These are phyloP conservation scores for Zaprionus camerounensis DNA, from an alignment of 1,140 invertebrate genomes.

Conservation along the genomic window DNA sequence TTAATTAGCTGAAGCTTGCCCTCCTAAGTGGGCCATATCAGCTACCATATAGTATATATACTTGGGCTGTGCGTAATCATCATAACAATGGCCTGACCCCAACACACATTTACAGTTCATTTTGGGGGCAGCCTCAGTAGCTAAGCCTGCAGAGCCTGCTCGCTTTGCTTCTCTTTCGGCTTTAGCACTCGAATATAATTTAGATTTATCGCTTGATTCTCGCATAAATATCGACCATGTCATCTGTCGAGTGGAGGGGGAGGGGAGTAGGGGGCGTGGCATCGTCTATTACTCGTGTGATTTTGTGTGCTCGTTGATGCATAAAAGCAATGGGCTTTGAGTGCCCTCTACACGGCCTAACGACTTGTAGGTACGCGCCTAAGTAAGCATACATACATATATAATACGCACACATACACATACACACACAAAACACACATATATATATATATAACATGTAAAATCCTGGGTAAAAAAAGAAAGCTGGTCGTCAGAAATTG, in stretches of 20 bases:
- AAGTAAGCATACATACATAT: constrained; percentile 10
- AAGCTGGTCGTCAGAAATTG: constrained; percentile 55
- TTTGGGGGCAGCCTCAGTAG: constrained; percentile 31
- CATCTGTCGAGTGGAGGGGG: constrained; percentile 9
- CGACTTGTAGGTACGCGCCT: constrained; percentile 61
- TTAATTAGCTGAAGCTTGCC: constrained; percentile 61
- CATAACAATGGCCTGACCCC: constrained; percentile 67
- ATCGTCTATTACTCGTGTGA: constrained; percentile 38
- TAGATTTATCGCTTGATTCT: constrained; percentile 80
- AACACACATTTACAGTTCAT: constrained; percentile 55
- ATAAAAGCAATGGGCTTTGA: constrained; percentile 71
- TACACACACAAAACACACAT: not conserved
- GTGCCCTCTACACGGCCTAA: constrained; percentile 66
- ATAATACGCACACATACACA: not conserved
- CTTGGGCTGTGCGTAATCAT: constrained; percentile 62
- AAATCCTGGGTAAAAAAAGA: constrained; percentile 45
- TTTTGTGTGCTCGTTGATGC: constrained; percentile 73
- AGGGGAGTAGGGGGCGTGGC: not conserved
- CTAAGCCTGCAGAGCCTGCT: constrained; percentile 19
- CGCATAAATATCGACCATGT: constrained; percentile 79
- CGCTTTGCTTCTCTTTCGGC: constrained; percentile 42
- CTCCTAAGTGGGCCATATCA: constrained; percentile 36
- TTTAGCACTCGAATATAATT: constrained; percentile 77
- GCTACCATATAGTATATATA: constrained; percentile 15
- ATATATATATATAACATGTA: constrained; percentile 52